Base-by-base conservation (phyloP, 1,140 invertebrate genomes). In the Streblospio benedicti region DNA sequence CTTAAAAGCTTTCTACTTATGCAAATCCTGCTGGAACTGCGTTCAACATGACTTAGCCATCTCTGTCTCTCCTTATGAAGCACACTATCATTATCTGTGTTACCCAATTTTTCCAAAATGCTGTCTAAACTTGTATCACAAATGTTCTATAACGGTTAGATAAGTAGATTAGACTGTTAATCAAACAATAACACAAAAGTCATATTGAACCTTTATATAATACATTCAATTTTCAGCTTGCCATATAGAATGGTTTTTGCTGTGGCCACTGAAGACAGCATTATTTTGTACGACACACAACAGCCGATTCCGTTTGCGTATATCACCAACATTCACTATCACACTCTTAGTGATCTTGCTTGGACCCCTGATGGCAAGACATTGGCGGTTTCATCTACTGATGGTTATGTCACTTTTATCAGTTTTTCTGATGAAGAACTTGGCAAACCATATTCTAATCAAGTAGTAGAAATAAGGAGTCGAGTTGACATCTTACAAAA, bases 331-430 rank as follows among this genome's bases (percentile, higher is more conserved):
- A 92, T 96, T 69, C 93, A 98, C 76, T 97, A 94, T 67, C 91
- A 92, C 1, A 83, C 91, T 68, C 79, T 97, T 12, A 95, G 90
- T 38, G 93, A 97, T 80, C 63, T 97, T 18, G 79, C 89, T 0
- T 98, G 94, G 94, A 93, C 93, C 3, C 78, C 81, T 2, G 87
- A 97, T 81, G 93, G 91, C 0, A 78, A 77, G 44, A 78, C 89
- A 31, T 75, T 97, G 57, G 81, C 93, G 1, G 87, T 88, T 0
- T 91, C 91, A 18, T 97, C 94, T 31, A 93, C 91, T 0, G 94
- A 98, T 80, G 94, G 93, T 0, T 98, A 90, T 74, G 94, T 91
- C 74, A 93, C 94, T 0, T 80, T 97, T 59, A 83, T 96, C 44
- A 86, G 85, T 33, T 97, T 98, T 78, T 79, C 83, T 30, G 77